Percentiles rank a stretch among this genome's conserved stretches.
Evolutionary conservation across 2,113 vertebrate genomes (phyloP).

Genomic region (Carlito syrichta): DNA sequence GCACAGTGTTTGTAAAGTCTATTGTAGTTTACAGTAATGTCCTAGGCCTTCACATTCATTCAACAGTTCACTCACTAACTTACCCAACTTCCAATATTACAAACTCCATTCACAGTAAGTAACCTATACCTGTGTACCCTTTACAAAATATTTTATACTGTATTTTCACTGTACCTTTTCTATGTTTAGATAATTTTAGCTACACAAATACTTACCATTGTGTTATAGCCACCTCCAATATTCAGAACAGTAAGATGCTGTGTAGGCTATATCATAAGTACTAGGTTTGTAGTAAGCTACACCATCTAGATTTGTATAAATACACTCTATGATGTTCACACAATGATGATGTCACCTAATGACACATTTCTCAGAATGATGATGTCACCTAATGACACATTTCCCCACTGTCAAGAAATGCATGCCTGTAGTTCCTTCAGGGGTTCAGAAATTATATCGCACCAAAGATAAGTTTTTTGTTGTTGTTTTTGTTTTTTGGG

Average conservation of each 20-base stretch:
- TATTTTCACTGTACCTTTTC: background rate
- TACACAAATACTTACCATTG: background rate
- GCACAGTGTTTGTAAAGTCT: background rate
- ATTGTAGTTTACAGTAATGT: background rate
- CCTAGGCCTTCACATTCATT: background rate
- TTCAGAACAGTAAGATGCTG: background rate
- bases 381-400: background rate
- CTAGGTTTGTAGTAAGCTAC: background rate
- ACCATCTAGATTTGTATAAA: background rate
- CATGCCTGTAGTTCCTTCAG: background rate
- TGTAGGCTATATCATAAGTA: background rate
- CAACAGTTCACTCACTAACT: background rate
- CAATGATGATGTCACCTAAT: background rate
- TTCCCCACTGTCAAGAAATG: background rate
- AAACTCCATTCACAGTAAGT: background rate
- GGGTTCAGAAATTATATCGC: background rate
- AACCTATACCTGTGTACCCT: background rate
- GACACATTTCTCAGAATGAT: background rate
- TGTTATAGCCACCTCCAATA: background rate
- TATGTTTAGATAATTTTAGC: background rate
- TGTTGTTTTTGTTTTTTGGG: too few species aligned
- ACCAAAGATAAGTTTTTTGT: slow-evolving; percentile 22
- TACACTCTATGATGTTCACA: background rate
- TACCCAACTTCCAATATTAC: background rate
- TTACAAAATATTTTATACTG: background rate